Percentiles rank a stretch among this genome's conserved stretches.
phyloP scores from a whole-genome alignment of 2,797 vertebrate species.

The Octomys mimax region DNA sequence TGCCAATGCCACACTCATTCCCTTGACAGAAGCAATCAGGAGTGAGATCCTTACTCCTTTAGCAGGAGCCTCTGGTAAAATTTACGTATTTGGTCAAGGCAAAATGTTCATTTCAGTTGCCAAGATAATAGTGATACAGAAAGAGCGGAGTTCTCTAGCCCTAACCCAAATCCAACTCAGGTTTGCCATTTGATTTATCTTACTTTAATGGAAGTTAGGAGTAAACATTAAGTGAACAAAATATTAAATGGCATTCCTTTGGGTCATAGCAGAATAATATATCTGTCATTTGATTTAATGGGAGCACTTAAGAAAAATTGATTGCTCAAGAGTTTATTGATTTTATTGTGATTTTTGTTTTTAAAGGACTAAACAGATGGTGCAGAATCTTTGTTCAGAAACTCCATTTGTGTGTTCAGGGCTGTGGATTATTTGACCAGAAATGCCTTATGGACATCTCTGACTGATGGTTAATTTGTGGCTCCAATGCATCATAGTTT shows the following conservation, averaged over 20 bases:
- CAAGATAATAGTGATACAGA: not conserved
- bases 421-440: not conserved
- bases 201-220: not conserved
- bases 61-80: conserved; percentile 5
- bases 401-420: not conserved
- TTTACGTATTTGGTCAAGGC: not conserved
- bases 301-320: not conserved
- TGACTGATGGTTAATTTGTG: not conserved
- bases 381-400: not conserved
- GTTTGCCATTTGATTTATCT: conserved; percentile 62
- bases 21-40: conserved; percentile 16
- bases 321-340: not conserved
- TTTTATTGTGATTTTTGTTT: conserved; percentile 48
- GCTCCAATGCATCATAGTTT: not conserved
- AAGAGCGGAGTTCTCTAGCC: conserved; percentile 39
- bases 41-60: not conserved
- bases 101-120: conserved; percentile 12
- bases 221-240: not conserved
- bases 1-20: not conserved
- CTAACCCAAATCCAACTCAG: not conserved
- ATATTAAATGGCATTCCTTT: not conserved
- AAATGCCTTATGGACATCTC: not conserved
- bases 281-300: not conserved
- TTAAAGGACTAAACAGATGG: not conserved
- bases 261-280: not conserved